Base-by-base conservation (phyloP, 2,797 vertebrate species). In the Avahi laniger region DNA sequence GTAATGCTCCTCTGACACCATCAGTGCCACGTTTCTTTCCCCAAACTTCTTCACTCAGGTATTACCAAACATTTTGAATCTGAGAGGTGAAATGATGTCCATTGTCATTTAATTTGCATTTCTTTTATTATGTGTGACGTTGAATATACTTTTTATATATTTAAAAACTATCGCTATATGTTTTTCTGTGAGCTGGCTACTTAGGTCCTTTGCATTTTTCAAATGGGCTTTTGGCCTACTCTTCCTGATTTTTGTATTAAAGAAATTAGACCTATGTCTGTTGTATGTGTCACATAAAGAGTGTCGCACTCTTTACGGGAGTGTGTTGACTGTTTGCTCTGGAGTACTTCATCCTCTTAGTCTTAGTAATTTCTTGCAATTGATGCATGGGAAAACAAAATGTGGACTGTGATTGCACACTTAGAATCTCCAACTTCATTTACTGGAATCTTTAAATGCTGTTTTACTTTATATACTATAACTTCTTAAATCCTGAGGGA, bases 401-500 rank as follows among this genome's bases (percentile, higher is more conserved):
- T 4, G 0, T 38, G 1, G 30, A 0, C 28, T 38, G 43, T 4
- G 9, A 4, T 1, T 4, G 3, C 24, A 8, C 26, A 22, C 67
- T 35, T 61, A 43, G 11, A 73, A 12, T 57, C 35, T 46, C 67
- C 24, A 26, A 4, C 57, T 72, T 61, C 18, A 2, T 82, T 79
- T 26, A 4, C 48, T 63, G 30, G 7, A 30, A 65, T 52, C 24
- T 85, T 69, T 43, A 82, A 54, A n/a, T 52, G 28, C 38, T 41
- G 12, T 33, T 84, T 86, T 52, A 13, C 43, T 69, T 80, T 78
- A 12, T 69, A 12, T 48, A 48, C 54, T 14, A 0, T 76, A 76
- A 75, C 65, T 46, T 89, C 79, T 72, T 81, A 80, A 70, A 4
- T 89, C 84, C 57, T 24, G 14, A 33, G 18, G 65, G 76, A 79